Evolutionary conservation across 2,797 vertebrate species (phyloP).

Genomic region (Eulemur albifrons): DNA sequence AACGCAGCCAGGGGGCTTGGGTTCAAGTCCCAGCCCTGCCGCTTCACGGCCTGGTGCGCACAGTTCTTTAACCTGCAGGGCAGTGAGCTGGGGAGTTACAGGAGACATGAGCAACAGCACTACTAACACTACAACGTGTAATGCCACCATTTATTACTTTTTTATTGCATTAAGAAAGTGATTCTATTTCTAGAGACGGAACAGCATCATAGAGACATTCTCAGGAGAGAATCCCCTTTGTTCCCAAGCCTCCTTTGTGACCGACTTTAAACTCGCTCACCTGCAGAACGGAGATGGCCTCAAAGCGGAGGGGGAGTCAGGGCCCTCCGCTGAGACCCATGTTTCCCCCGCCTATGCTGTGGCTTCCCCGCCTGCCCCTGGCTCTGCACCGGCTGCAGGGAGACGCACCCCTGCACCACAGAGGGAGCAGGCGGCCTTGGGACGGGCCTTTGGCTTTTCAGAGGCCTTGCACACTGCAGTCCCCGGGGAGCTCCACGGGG

Average conservation of each 20-base stretch:
- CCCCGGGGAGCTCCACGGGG: not conserved
- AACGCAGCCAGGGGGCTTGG: not conserved
- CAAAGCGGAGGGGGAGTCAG: not conserved
- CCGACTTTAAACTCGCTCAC: not conserved
- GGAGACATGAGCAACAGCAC: fast-evolving
- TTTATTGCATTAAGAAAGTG: not conserved
- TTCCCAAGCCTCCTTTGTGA: not conserved
- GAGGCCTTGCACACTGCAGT: not conserved
- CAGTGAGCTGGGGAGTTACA: not conserved
- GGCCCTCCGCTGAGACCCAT: not conserved
- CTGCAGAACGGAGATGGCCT: not conserved
- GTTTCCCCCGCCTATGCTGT: fast-evolving
- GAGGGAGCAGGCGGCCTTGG: not conserved
- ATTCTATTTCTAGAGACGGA: constrained; percentile 34
- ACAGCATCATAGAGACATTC: not conserved
- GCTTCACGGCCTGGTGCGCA: not conserved
- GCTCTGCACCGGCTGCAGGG: not conserved
- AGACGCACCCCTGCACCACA: fast-evolving
- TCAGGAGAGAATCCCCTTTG: not conserved
- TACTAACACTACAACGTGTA: fast-evolving
- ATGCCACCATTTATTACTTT: not conserved
- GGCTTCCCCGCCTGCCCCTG: not conserved
- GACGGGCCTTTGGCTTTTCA: not conserved
- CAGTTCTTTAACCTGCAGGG: not conserved
- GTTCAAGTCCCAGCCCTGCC: not conserved